Base-by-base conservation (phyloP, 2,888 invertebrate genomes). In the Agrochola circellaris region DNA sequence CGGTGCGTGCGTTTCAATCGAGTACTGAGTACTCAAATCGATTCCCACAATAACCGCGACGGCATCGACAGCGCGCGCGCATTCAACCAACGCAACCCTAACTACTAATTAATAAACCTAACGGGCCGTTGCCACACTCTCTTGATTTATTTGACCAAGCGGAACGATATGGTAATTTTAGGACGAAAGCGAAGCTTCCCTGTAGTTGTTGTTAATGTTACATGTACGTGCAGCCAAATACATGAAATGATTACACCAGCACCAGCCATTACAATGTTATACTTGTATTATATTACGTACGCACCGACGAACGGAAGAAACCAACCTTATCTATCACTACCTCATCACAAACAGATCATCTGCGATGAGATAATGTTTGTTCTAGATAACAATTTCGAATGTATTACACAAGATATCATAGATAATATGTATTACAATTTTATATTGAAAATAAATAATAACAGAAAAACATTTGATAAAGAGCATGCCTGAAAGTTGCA, bases 101-200 rank as follows among this genome's bases (percentile, higher is more conserved):
- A 90, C 92, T 93, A 92, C 93, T 94, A 94, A 95, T 95, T 95
- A 95, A 93, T 95, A 92, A 92, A 91, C 86, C 92, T 93, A 95
- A 95, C 95, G 92, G 93, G 88, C 88, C 83, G 90, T 92, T 93
- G 92, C 92, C 90, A 93, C 92, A 92, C 93, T 92, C 90, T 92
- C 91, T 88, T 92, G 91, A 93, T 92, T 93, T 92, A 90, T 92
- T 92, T 90, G 90, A 83, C 89, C 90, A 89, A 89, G 91, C 91
- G 89, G 86, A 93, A 93, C 92, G 85, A 89, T 90, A 88, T 89
- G 86, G 83, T 85, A 71, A 86, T 74, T 77, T 70, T 75, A 85
- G 73, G 75, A 77, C 80, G 62, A 85, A 83, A 88, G 76, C 76
- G 66, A 70, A 75, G 69, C 75, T 81, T 75, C 38, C 45, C 30